Base-by-base conservation (phyloP, 2,888 invertebrate species). In the Clivina fossor region DNA sequence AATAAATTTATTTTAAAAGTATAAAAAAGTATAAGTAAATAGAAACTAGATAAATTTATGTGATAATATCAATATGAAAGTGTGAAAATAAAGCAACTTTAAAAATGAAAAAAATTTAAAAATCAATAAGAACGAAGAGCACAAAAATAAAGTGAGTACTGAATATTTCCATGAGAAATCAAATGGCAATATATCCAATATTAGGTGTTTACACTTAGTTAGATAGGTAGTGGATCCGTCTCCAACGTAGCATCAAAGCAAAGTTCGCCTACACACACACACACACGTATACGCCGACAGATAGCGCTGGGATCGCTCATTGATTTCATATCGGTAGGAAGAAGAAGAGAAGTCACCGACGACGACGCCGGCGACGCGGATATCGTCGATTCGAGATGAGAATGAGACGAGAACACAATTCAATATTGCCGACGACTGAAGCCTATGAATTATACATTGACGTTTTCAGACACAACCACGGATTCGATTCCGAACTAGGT, bases 361-460 rank as follows among this genome's bases (percentile, higher is more conserved):
- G 5, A 7, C 26, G 26, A 24, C 26, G 4, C 9, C 33, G 33
- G 46, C 18, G 46, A n/a, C 32, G 15, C 19, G 8, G n/a, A 33
- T 4, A 8, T 4, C 4, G 11, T 11, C 5, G 33, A 11, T 4
- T 11, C 4, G 33, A n/a, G n/a, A n/a, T n/a, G 33, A 33, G 13
- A 11, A 7, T 4, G 33, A 4, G 16, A 7, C 16, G 7, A 5
- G 33, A 40, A 32, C 32, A 55, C 65, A 62, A 65, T 65, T 63
- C 65, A 65, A 65, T 65, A 65, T 65, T 62, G 64, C 59, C 62
- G 58, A 58, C 60, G 61, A 11, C 33, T 9, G 26, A 28, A 37
- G 53, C 43, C 44, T 55, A 65, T 65, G 65, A 65, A 65, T 65
- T 65, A 65, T 65, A 65, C 65, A 65, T 65, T 53, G 62, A 63